Percentiles rank a stretch among this genome's conserved stretches.
phyloP scores from a whole-genome alignment of 2,113 vertebrate genomes.

The Ochotona curzoniae region DNA sequence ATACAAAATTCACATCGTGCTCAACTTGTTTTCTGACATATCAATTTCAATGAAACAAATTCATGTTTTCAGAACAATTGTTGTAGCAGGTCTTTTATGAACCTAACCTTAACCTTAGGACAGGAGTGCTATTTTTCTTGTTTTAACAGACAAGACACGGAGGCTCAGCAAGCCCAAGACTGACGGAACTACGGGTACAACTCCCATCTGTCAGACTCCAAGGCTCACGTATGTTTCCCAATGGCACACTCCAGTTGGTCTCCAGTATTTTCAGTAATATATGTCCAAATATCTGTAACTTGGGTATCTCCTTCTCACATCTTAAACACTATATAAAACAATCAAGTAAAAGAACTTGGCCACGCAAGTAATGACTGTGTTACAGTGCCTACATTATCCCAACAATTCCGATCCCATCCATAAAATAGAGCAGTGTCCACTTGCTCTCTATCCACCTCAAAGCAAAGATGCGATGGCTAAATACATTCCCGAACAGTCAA shows the following conservation, averaged over 20 bases:
- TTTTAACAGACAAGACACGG: not conserved
- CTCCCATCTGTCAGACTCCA: not conserved
- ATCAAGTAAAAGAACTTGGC: not conserved
- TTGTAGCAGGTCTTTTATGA: not conserved
- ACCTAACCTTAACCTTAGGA: not conserved
- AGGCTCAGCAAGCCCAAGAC: not conserved
- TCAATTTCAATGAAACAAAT: not conserved
- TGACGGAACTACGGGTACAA: not conserved
- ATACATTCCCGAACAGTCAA: accelerated
- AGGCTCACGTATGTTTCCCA: too few species aligned
- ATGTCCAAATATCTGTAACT: accelerated
- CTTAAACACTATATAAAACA: not conserved
- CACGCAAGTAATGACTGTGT: too few species aligned
- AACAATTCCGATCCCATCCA: not conserved
- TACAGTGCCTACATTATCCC: not conserved
- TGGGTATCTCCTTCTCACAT: not conserved
- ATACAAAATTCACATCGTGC: not conserved
- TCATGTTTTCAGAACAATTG: not conserved
- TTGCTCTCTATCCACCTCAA: too few species aligned
- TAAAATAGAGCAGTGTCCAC: not conserved
- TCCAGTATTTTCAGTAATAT: not conserved
- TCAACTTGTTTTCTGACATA: not conserved
- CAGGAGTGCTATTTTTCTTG: not conserved
- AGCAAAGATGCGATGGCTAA: too few species aligned
- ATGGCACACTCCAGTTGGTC: not conserved